These are phyloP conservation scores for Nothocercus nigrocapillus DNA, from an alignment of 2,113 vertebrate species.

Conservation along the genomic window DNA sequence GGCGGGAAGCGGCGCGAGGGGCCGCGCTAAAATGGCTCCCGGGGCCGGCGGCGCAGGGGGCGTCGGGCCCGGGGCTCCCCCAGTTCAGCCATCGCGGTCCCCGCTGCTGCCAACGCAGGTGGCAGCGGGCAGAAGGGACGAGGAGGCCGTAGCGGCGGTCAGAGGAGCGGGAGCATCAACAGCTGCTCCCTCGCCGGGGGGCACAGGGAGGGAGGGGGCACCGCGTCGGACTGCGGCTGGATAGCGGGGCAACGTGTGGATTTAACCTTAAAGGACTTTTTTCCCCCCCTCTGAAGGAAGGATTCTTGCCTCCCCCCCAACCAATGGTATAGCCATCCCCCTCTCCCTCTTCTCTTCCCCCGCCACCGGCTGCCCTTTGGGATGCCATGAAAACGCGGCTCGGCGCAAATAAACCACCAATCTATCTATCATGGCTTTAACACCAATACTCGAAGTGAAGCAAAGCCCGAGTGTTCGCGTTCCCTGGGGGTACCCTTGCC, in stretches of 20 bases:
- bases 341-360: neutral
- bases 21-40: constrained; percentile 54
- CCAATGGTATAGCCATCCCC: neutral
- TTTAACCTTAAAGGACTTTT: neutral
- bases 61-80: too few relatives aligned
- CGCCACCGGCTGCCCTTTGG: constrained; percentile 17
- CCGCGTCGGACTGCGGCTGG: neutral
- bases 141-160: too few relatives aligned
- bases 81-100: too few relatives aligned
- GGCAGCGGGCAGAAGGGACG: too few relatives aligned
- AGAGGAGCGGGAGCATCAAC: neutral
- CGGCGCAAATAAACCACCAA: neutral
- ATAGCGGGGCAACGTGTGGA: neutral
- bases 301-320: neutral
- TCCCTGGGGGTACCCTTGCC: neutral
- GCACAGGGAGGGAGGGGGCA: neutral
- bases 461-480: neutral
- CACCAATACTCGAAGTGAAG: neutral
- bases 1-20: neutral
- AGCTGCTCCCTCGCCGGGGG: neutral
- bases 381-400: constrained; percentile 35
- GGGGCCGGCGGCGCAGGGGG: neutral
- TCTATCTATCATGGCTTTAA: neutral
- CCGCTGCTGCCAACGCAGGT: too few relatives aligned
- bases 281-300: neutral